Percentiles rank a stretch among this genome's conserved stretches.
phyloP scores from a whole-genome alignment of 1,140 invertebrate genomes.

The Potamilus streckersoni region DNA sequence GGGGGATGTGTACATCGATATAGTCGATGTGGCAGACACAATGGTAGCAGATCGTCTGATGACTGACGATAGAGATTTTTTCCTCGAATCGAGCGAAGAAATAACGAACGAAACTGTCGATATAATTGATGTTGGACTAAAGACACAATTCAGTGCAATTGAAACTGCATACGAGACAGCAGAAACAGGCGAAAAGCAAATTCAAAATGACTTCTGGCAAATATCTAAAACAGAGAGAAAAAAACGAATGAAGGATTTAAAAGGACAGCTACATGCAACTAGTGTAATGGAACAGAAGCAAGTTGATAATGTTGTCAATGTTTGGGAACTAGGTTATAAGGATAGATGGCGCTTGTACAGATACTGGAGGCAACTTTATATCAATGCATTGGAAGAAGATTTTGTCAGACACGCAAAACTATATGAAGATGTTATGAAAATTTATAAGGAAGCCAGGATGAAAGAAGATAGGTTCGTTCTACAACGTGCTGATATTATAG shows the following conservation, averaged over 20 bases:
- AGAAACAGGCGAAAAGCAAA: constrained; percentile 13
- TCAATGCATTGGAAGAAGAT: constrained; percentile 18
- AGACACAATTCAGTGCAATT: not conserved
- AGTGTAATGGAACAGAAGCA: constrained; percentile 8
- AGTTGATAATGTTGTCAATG: constrained; percentile 12
- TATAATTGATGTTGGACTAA: not conserved
- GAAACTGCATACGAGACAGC: not conserved
- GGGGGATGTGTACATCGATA: constrained; percentile 9
- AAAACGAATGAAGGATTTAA: not conserved
- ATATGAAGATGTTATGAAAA: constrained; percentile 17
- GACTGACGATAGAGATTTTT: constrained; percentile 32
- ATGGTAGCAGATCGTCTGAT: constrained; percentile 16
- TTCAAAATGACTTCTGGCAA: not conserved
- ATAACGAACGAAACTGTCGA: constrained; percentile 6
- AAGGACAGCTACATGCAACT: not conserved
- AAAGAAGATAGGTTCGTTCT: constrained; percentile 50
- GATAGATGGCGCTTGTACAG: constrained; percentile 62
- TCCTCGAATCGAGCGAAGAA: not conserved
- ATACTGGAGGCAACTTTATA: constrained; percentile 50
- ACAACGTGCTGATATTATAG: constrained; percentile 55
- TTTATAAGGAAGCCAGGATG: constrained; percentile 34
- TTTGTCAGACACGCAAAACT: constrained; percentile 16
- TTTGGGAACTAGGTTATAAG: constrained; percentile 42
- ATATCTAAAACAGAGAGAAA: not conserved
- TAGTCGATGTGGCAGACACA: constrained; percentile 20